A percentile compares a stretch with the other conserved stretches of the same genome.
Conservation (phyloP, 2,113 vertebrate genomes). For the Crotalus tigris region DNA sequence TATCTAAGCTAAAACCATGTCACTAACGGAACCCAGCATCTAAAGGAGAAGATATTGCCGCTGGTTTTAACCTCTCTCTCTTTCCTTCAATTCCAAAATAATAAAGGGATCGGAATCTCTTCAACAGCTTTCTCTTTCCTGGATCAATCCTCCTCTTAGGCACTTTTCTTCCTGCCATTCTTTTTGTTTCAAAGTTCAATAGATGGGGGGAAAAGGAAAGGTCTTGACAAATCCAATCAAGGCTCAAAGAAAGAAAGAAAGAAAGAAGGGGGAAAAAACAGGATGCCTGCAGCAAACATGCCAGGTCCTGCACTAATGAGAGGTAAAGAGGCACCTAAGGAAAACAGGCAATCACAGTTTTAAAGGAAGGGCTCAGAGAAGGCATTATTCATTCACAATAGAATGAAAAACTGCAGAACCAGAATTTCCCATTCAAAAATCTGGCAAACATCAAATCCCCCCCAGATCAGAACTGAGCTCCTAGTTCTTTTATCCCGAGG, state of each 20-base stretch:
- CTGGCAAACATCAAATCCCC: background rate
- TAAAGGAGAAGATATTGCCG: background rate
- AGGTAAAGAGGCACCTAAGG: constrained; percentile 26
- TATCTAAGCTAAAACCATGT: background rate
- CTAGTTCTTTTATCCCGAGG: constrained; percentile 20
- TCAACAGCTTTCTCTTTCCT: constrained; percentile 29
- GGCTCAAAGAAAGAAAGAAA: constrained; percentile 21
- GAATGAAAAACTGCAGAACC: background rate
- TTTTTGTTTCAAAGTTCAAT: constrained; percentile 68
- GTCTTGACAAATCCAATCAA: constrained; percentile 71
- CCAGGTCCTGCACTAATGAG: constrained; percentile 62
- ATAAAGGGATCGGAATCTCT: constrained; percentile 40
- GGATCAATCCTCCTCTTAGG: constrained; percentile 45
- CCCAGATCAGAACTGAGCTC: background rate
- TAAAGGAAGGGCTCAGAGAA: background rate
- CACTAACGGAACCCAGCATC: background rate
- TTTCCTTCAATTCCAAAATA: background rate
- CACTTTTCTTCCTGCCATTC: constrained; percentile 57
- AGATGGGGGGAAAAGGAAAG: constrained; percentile 62
- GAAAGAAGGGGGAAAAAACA: background rate
- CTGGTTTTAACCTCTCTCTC: constrained; percentile 21
- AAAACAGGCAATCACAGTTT: constrained; percentile 31
- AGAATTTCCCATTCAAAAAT: background rate
- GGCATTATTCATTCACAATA: background rate
- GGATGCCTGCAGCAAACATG: constrained; percentile 56